These are phyloP conservation scores for Colossoma macropomum DNA, from an alignment of 2,113 vertebrate species.

Conservation along the genomic window DNA sequence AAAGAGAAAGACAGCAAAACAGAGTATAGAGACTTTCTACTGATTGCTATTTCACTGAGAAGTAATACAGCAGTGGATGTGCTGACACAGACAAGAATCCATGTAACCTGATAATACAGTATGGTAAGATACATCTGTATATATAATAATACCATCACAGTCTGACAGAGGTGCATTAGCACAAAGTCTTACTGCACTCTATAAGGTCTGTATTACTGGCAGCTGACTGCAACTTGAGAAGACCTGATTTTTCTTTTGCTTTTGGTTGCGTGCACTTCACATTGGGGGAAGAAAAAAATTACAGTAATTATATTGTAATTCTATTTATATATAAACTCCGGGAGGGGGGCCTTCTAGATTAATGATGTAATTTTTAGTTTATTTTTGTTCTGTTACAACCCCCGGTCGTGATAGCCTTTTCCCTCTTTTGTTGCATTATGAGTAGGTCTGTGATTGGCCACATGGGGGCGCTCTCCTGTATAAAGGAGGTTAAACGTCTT, in stretches of 20 bases:
- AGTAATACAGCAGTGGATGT: neutral
- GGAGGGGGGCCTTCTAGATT: too few relatives aligned
- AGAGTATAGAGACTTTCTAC: constrained; percentile 4
- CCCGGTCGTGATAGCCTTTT: too few relatives aligned
- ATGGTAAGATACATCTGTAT: neutral
- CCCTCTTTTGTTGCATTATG: too few relatives aligned
- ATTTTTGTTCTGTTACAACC: too few relatives aligned
- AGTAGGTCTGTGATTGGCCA: too few relatives aligned
- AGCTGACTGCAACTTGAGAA: neutral
- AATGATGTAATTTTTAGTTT: too few relatives aligned
- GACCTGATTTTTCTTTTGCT: neutral
- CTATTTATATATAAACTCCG: too few relatives aligned
- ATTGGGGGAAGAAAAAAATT: too few relatives aligned
- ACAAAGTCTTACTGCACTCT: neutral
- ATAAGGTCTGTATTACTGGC: neutral
- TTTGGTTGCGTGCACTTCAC: neutral
- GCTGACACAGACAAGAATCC: neutral
- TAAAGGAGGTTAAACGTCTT: too few relatives aligned
- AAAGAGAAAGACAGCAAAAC: neutral
- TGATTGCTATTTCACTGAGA: constrained; percentile 28
- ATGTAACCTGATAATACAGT: neutral
- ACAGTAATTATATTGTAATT: too few relatives aligned
- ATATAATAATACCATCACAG: neutral
- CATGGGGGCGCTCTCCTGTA: too few relatives aligned
- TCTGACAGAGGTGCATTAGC: neutral